phyloP scores from a whole-genome alignment of 2,797 vertebrate species.

The Mallotus villosus region DNA sequence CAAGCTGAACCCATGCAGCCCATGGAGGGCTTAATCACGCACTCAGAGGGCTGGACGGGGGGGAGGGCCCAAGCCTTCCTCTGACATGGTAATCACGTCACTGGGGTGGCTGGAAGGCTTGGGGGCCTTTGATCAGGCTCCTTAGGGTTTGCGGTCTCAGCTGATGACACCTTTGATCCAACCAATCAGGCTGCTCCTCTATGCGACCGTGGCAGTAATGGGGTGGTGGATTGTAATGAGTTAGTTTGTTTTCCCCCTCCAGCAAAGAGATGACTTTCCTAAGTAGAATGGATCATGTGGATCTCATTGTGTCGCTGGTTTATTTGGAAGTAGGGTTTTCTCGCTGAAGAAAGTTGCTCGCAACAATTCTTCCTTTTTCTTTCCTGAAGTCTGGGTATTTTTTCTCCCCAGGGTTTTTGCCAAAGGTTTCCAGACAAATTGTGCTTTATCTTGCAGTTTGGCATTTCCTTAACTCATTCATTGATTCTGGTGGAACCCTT shows the following conservation, averaged over 20 bases:
- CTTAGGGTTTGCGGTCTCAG: conserved; percentile 45
- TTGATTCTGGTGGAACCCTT: conserved; percentile 58
- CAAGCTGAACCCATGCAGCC: background rate
- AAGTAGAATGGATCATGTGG: no score
- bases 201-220: no score
- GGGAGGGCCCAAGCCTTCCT: conserved; percentile 40
- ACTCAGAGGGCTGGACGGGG: conserved; percentile 46
- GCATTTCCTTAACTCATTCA: conserved; percentile 58
- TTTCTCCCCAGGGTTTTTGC: conserved; percentile 31
- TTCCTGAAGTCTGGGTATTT: conserved; percentile 15
- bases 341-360: background rate
- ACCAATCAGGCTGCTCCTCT: background rate
- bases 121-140: conserved; percentile 54
- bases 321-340: background rate
- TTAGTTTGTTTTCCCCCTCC: no score
- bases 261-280: no score
- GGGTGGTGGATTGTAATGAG: no score
- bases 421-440: conserved; percentile 48
- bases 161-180: conserved; percentile 61
- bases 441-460: conserved; percentile 53
- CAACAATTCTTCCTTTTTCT: background rate
- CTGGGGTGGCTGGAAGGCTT: conserved; percentile 35
- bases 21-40: conserved; percentile 48
- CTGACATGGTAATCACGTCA: conserved; percentile 63
- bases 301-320: no score